Conservation (phyloP, 2,797 vertebrate species). For the Clamator glandarius region DNA sequence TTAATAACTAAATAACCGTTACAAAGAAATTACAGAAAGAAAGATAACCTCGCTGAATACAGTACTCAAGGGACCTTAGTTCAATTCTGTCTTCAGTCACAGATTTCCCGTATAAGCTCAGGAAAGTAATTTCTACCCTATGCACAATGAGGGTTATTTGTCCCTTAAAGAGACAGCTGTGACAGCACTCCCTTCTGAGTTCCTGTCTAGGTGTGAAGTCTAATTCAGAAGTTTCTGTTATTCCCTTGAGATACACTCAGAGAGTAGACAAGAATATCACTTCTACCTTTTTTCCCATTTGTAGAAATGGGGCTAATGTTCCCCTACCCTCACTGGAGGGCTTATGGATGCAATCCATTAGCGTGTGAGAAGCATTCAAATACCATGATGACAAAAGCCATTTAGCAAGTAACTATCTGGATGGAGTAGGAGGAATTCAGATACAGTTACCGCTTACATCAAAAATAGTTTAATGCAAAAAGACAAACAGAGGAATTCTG, state of each 20-base stretch:
- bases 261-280: neutral
- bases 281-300: neutral
- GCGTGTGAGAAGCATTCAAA: neutral
- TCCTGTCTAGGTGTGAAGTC: conserved; percentile 38
- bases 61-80: neutral
- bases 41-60: neutral
- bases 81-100: conserved; percentile 3
- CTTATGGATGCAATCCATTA: conserved; percentile 11
- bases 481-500: neutral
- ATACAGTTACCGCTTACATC: neutral
- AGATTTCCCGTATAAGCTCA: neutral
- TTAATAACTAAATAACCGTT: conserved; percentile 39
- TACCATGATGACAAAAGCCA: neutral
- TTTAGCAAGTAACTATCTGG: neutral
- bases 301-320: conserved; percentile 7
- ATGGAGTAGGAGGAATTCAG: neutral
- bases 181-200: conserved; percentile 5
- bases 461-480: neutral
- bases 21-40: conserved; percentile 19
- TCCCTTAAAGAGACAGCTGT: conserved; percentile 20
- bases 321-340: neutral
- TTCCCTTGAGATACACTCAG: conserved; percentile 1
- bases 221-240: conserved; percentile 49
- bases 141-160: conserved; percentile 15
- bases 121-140: conserved; percentile 12